Conservation (phyloP, 2,888 invertebrate species). For the Halictus ligatus region DNA sequence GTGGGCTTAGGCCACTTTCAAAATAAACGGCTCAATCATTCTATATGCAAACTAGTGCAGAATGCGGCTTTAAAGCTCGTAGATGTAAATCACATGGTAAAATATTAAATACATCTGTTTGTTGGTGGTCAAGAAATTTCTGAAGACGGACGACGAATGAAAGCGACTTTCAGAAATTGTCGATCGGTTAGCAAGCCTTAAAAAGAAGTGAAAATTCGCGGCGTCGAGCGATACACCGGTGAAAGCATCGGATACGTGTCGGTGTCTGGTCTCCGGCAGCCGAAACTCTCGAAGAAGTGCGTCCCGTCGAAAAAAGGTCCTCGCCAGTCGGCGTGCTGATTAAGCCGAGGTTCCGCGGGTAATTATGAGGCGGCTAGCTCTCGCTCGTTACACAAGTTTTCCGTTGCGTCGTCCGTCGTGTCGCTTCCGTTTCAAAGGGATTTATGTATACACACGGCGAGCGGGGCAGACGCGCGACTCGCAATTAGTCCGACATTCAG, state of each 20-base stretch:
- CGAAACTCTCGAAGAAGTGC: neutral
- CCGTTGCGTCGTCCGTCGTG: slow-evolving; percentile 39
- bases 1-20: too few relatives aligned
- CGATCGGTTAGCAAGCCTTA: neutral
- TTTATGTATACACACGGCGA: slow-evolving; percentile 32
- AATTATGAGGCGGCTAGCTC: slow-evolving; percentile 39
- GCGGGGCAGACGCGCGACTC: slow-evolving; percentile 42
- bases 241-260: neutral
- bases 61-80: too few relatives aligned
- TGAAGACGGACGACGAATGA: too few relatives aligned
- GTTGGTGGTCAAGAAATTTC: too few relatives aligned
- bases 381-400: slow-evolving; percentile 62
- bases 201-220: neutral
- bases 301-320: neutral
- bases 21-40: too few relatives aligned
- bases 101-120: too few relatives aligned
- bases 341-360: slow-evolving; percentile 34
- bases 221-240: neutral
- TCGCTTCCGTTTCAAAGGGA: slow-evolving; percentile 68
- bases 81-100: too few relatives aligned
- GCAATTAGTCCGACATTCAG: slow-evolving; percentile 73
- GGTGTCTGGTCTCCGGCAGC: neutral
- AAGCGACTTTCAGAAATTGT: too few relatives aligned
- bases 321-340: slow-evolving; percentile 37
- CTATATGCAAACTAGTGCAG: too few relatives aligned